Percentiles rank a stretch among this genome's conserved stretches.
These are phyloP conservation scores for Aphidoletes aphidimyza DNA, from an alignment of 2,888 invertebrate genomes.

Conservation along the genomic window DNA sequence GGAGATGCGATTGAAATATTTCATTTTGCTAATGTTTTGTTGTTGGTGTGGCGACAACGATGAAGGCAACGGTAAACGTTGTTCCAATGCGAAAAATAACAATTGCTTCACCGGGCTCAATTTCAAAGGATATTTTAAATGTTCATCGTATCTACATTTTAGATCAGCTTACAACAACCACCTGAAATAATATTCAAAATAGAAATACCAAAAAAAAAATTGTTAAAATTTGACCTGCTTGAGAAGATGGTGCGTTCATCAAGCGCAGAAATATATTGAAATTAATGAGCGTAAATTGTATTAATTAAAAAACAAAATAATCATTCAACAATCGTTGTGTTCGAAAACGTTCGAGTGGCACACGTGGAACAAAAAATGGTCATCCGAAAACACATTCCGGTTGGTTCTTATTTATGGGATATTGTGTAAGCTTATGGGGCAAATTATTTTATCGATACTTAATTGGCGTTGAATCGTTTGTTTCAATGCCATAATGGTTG, in stretches of 20 bases:
- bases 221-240: too few relatives aligned
- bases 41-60: too few relatives aligned
- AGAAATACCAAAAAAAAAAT: neutral
- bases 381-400: neutral
- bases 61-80: too few relatives aligned
- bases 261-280: too few relatives aligned
- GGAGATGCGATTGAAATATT: conserved; percentile 26
- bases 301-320: conserved; percentile 34
- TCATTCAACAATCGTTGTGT: neutral
- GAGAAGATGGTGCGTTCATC: too few relatives aligned
- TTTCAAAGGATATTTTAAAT: conserved; percentile 2
- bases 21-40: neutral
- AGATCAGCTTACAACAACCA: neutral
- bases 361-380: neutral
- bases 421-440: neutral
- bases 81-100: too few relatives aligned
- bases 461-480: too few relatives aligned
- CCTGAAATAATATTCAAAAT: neutral
- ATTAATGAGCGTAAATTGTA: neutral
- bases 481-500: too few relatives aligned
- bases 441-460: neutral
- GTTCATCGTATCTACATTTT: neutral
- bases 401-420: neutral
- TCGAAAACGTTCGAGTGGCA: neutral
- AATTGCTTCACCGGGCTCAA: neutral